phyloP scores from a whole-genome alignment of 1,140 invertebrate species.

The Dendroctonus valens region DNA sequence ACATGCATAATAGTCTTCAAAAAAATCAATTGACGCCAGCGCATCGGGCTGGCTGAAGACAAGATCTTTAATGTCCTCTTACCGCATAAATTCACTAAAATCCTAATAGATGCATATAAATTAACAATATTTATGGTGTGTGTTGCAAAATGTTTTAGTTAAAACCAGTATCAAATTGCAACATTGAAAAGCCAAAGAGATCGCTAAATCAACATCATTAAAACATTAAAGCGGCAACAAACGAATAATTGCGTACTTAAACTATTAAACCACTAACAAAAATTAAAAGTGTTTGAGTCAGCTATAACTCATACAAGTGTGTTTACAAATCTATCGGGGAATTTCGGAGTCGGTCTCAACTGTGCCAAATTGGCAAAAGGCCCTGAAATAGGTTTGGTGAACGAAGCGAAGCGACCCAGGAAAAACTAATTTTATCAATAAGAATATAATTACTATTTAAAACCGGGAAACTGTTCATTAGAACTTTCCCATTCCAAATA shows the following conservation, averaged over 20 bases:
- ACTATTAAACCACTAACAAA: conserved; percentile 13
- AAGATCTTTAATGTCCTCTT: no score
- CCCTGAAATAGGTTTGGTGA: conserved; percentile 2
- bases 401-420: neutral
- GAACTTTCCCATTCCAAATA: neutral
- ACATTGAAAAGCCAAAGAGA: conserved; percentile 11
- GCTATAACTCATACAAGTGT: conserved; percentile 21
- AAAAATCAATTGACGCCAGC: no score
- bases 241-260: conserved; percentile 21
- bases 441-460: neutral
- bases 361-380: conserved; percentile 17
- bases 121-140: conserved; percentile 12
- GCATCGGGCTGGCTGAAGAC: no score
- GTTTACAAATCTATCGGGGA: conserved; percentile 14
- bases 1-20: no score
- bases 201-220: conserved; percentile 23
- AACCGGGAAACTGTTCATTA: neutral
- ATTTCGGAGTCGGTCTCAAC: conserved; percentile 7
- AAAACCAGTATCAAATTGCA: conserved; percentile 20
- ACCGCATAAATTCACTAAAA: conserved; percentile 2
- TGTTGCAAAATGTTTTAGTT: conserved; percentile 19
- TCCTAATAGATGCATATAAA: conserved; percentile 10
- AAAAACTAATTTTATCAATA: neutral
- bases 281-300: conserved; percentile 9
- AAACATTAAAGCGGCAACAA: conserved; percentile 20